phyloP scores from a whole-genome alignment of 2,888 invertebrate genomes.

The Drosophila villosipedis region DNA sequence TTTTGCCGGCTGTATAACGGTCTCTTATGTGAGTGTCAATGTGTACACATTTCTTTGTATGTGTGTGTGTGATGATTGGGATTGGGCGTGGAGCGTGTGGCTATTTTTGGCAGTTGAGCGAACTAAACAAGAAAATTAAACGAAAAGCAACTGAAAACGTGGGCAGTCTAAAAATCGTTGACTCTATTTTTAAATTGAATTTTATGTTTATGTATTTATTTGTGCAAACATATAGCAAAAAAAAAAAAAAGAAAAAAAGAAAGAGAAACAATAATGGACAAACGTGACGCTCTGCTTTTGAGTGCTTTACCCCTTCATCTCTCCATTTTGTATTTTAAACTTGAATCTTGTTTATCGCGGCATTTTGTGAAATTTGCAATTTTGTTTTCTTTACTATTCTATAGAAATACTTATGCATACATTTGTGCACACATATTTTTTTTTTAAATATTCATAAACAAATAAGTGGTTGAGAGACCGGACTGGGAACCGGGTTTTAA shows the following conservation, averaged over 20 bases:
- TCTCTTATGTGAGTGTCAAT: constrained; percentile 11
- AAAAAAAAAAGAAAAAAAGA: constrained; percentile 27
- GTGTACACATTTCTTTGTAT: constrained; percentile 17
- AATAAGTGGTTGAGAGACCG: constrained; percentile 25
- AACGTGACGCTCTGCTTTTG: constrained; percentile 65
- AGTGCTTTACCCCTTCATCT: constrained; percentile 19
- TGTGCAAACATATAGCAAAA: constrained; percentile 48
- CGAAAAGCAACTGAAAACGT: constrained; percentile 65
- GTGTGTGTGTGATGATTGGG: constrained; percentile 28
- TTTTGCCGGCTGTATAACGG: constrained; percentile 30
- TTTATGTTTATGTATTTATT: constrained; percentile 61
- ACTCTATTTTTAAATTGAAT: constrained; percentile 61
- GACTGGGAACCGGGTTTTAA: constrained; percentile 39
- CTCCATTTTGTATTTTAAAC: constrained; percentile 53
- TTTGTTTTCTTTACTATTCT: constrained; percentile 7
- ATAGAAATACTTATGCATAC: background rate
- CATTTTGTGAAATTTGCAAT: constrained; percentile 23
- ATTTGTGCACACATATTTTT: background rate
- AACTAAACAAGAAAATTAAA: constrained; percentile 50
- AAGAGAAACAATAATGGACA: constrained; percentile 65
- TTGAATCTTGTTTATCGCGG: constrained; percentile 60
- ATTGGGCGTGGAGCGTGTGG: constrained; percentile 57
- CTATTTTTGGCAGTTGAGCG: constrained; percentile 70
- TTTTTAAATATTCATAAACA: constrained; percentile 25
- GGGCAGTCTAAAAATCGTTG: constrained; percentile 58